Evolutionary conservation across 2,113 vertebrate species (phyloP).

Genomic region (Pseudopipra pipra): DNA sequence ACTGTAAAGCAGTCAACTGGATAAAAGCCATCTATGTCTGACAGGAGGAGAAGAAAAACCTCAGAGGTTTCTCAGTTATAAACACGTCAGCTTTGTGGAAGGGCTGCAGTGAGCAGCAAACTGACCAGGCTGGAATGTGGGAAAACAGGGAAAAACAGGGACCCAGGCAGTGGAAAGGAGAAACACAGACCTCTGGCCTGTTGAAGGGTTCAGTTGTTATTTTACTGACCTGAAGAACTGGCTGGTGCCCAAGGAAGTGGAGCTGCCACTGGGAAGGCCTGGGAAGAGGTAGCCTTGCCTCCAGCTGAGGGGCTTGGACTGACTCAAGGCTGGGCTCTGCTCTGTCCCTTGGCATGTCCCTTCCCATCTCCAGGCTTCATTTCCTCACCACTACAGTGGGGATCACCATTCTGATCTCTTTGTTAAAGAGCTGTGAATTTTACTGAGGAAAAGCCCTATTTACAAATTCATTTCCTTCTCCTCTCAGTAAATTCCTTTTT

Average conservation of each 20-base stretch:
- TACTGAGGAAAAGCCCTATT: background rate
- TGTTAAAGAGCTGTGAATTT: background rate
- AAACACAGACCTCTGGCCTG: background rate
- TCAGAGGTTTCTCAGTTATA: conserved; percentile 6
- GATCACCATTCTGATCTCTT: background rate
- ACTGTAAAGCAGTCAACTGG: conserved; percentile 47
- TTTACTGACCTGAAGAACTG: conserved; percentile 12
- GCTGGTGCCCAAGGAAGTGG: background rate
- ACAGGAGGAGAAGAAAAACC: conserved; percentile 41
- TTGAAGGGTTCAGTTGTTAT: background rate
- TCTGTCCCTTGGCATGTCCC: background rate
- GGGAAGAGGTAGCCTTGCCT: background rate
- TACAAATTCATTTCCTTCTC: background rate
- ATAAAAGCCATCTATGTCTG: conserved; percentile 45
- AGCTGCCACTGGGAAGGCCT: background rate
- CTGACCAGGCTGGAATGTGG: background rate
- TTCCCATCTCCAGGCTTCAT: background rate
- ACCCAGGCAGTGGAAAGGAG: background rate
- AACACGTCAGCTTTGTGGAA: background rate
- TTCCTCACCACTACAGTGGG: background rate
- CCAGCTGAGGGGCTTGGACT: background rate
- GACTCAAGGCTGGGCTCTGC: background rate
- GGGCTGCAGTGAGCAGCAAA: background rate
- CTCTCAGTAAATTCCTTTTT: background rate
- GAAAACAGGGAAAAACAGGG: background rate